Evolutionary conservation across 2,113 vertebrate species (phyloP), one percentile per base, ranked within the genome.

Genomic region (Etheostoma spectabile): DNA sequence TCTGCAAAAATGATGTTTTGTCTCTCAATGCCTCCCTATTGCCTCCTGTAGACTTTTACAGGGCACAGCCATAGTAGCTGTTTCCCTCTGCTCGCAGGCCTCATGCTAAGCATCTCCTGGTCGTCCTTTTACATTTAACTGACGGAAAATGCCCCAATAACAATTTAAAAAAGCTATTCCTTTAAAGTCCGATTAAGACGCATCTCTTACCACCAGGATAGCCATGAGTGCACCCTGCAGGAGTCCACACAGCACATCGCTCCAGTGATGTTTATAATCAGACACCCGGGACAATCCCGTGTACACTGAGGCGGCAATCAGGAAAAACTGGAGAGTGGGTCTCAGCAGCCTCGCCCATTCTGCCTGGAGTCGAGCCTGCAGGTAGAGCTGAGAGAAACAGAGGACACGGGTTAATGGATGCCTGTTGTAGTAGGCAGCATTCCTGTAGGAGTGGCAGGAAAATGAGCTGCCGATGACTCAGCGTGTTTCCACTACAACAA

Each of bases 211-310:
- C 84, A 98, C 96, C 38, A 99, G 92, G 59, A 97, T 19, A 21
- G 98, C 98, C 80, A 97, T 95, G 66, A 97, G 51, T 0, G 97
- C 98, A 3, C 98, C 98, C 93, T 99, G 97, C 74, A 97, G 87
- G 35, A 99, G 96, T 10, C 98, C 98, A 0, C 92, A 95, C 90
- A 99, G 86, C 67, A 99, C 98, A 30, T 99, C 98, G 6, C 98
- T 98, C 97, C 97, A 99, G 55, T 99, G 98, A 82, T 99, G 98
- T 90, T 99, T 99, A 82, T 99, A 99, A 74, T 99, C 98, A 0
- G 98, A 99, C 60, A 99, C 95, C 62, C 98, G 95, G 0, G 98
- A 99, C n/a, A 99, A 92, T 18, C 98, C 98, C 1, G 99, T 99
- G 0, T 95, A 99, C 69, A 99, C 92, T 0, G 98, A 94, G 6